Evolutionary conservation across 2,888 invertebrate genomes (phyloP).

Genomic region (Lithophane leautieri): DNA sequence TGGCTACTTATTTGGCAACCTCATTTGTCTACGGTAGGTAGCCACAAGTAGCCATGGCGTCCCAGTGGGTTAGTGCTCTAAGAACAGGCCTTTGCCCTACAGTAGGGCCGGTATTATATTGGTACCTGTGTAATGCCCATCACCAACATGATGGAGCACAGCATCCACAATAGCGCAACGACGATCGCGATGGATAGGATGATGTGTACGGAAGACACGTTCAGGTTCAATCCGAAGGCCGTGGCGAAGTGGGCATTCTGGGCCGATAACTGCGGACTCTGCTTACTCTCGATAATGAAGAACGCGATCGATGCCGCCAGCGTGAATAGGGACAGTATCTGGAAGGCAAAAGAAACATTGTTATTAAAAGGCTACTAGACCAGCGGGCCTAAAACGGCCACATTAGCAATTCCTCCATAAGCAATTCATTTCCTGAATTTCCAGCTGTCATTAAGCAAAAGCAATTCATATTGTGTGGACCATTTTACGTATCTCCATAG

Average conservation of each 20-base stretch:
- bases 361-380: background rate
- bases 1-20: no score
- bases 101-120: no score
- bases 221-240: slow-evolving; percentile 53
- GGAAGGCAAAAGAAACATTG: slow-evolving; percentile 15
- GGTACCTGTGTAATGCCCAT: slow-evolving; percentile 66
- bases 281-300: slow-evolving; percentile 20
- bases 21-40: no score
- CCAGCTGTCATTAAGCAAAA: no score
- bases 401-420: no score
- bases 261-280: background rate
- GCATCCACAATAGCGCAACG: slow-evolving; percentile 58
- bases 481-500: no score
- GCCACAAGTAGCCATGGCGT: no score
- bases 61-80: no score
- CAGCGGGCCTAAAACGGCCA: no score
- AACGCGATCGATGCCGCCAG: slow-evolving; percentile 22
- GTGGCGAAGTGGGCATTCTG: slow-evolving; percentile 19
- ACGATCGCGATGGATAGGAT: slow-evolving; percentile 49
- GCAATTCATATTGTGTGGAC: no score
- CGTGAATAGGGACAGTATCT: slow-evolving; percentile 38
- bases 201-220: slow-evolving; percentile 45
- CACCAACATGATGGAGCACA: slow-evolving; percentile 63
- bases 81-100: no score
- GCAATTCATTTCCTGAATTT: no score